phyloP scores from a whole-genome alignment of 2,797 vertebrate species.

The Tympanoctomys barrerae region DNA sequence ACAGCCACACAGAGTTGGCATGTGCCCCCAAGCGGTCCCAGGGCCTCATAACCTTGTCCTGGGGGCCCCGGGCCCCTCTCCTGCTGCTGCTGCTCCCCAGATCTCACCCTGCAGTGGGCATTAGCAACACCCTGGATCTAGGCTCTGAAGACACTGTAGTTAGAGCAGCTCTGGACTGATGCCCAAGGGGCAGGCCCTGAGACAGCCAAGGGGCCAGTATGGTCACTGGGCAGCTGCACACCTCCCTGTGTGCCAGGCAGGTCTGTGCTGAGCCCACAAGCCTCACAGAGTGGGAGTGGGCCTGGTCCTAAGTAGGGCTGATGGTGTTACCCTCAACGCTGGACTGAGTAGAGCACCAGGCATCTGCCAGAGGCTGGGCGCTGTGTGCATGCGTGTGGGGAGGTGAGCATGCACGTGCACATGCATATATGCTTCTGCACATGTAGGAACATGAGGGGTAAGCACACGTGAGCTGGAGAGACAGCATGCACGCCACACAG shows the following conservation, averaged over 20 bases:
- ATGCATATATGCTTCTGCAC: not conserved
- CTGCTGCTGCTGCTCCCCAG: not conserved
- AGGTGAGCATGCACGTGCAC: not conserved
- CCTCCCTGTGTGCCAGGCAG: not conserved
- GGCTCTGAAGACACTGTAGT: not conserved
- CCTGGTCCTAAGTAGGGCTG: not conserved
- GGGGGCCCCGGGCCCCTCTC: not conserved
- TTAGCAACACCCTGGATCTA: not conserved
- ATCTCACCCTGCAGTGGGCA: not conserved
- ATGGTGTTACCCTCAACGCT: not conserved
- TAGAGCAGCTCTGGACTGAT: not conserved
- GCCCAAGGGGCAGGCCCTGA: not conserved
- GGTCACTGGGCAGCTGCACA: not conserved
- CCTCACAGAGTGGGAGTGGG: not conserved
- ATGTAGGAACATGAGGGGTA: not conserved
- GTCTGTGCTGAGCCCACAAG: not conserved
- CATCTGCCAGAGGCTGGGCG: not conserved
- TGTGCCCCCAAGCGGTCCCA: not conserved
- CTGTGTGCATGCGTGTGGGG: not conserved
- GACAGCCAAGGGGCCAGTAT: not conserved
- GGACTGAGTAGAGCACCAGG: no score
- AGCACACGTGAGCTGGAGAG: not conserved
- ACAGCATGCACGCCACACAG: not conserved
- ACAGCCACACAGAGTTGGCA: not conserved
- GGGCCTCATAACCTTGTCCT: not conserved